A percentile compares a stretch with the other conserved stretches of the same genome.
phyloP scores from a whole-genome alignment of 1,140 invertebrate genomes.

The Solenopsis fugax region DNA sequence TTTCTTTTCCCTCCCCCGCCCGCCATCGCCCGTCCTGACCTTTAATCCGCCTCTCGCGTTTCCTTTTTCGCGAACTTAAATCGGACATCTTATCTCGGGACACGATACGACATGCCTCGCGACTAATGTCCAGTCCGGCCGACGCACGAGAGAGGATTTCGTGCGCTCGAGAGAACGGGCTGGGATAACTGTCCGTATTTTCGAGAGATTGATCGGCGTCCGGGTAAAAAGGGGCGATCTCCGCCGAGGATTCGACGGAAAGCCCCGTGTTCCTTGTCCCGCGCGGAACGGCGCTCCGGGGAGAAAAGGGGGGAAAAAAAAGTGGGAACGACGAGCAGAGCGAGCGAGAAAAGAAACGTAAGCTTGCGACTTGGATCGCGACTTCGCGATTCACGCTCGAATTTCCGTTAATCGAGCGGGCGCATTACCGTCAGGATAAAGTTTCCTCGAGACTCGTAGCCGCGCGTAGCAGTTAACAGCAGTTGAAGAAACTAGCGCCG shows the following conservation, averaged over 20 bases:
- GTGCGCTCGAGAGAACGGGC: constrained; percentile 42
- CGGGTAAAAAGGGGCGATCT: constrained; percentile 63
- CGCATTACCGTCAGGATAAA: constrained; percentile 48
- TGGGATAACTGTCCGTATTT: constrained; percentile 74
- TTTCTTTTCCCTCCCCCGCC: constrained; percentile 20
- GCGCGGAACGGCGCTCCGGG: constrained; percentile 26
- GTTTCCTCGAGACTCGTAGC: constrained; percentile 19
- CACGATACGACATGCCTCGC: constrained; percentile 76
- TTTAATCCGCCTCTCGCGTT: constrained; percentile 70
- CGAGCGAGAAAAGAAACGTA: constrained; percentile 20
- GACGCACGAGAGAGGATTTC: constrained; percentile 64
- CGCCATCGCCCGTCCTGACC: constrained; percentile 53
- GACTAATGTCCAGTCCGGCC: constrained; percentile 73
- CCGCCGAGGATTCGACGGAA: constrained; percentile 28
- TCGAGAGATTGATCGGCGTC: constrained; percentile 72
- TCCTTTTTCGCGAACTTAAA: constrained; percentile 75
- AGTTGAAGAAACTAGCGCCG: constrained; percentile 49
- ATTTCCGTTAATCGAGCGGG: constrained; percentile 44
- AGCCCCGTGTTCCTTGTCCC: constrained; percentile 34
- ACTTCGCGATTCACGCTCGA: constrained; percentile 19
- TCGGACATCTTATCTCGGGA: constrained; percentile 74
- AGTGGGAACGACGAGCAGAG: neutral
- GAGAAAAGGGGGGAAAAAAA: neutral
- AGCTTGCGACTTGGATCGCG: constrained; percentile 43
- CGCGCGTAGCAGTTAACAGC: constrained; percentile 22